These are phyloP conservation scores for Torymus texanus DNA, from an alignment of 2,888 invertebrate genomes.

Conservation along the genomic window DNA sequence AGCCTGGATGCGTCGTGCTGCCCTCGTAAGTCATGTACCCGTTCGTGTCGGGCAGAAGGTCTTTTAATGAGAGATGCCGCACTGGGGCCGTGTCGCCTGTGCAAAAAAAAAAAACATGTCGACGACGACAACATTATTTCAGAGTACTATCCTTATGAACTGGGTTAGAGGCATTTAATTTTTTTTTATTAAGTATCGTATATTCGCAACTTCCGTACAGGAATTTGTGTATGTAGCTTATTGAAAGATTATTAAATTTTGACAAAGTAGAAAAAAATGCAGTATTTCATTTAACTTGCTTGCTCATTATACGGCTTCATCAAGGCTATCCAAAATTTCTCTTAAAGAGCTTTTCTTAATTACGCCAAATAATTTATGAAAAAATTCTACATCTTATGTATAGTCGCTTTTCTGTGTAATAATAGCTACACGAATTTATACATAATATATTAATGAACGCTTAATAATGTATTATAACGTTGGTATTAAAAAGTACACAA, in stretches of 20 bases:
- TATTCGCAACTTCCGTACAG: background rate
- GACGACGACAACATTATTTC: conserved; percentile 4
- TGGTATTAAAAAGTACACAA: no score
- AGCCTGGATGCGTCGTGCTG: conserved; percentile 97
- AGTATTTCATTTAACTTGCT: no score
- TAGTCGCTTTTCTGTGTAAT: no score
- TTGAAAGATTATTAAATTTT: no score
- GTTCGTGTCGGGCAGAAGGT: conserved; percentile 91
- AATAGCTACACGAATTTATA: no score
- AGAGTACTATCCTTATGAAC: background rate
- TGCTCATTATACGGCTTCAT: background rate
- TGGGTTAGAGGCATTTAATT: background rate
- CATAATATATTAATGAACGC: no score
- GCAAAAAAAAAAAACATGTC: conserved; percentile 29
- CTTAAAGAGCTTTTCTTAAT: background rate
- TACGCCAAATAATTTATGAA: background rate
- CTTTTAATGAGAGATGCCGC: conserved; percentile 89
- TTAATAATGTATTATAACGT: no score
- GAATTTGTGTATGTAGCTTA: no score
- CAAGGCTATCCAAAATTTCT: conserved; percentile 13
- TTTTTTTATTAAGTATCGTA: background rate
- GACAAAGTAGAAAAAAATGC: no score
- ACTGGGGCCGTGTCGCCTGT: conserved; percentile 89
- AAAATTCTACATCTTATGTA: background rate
- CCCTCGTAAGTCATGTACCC: conserved; percentile 99